Evolutionary conservation across 2,888 invertebrate genomes (phyloP).

Genomic region (Drosophila neotestacea): DNA sequence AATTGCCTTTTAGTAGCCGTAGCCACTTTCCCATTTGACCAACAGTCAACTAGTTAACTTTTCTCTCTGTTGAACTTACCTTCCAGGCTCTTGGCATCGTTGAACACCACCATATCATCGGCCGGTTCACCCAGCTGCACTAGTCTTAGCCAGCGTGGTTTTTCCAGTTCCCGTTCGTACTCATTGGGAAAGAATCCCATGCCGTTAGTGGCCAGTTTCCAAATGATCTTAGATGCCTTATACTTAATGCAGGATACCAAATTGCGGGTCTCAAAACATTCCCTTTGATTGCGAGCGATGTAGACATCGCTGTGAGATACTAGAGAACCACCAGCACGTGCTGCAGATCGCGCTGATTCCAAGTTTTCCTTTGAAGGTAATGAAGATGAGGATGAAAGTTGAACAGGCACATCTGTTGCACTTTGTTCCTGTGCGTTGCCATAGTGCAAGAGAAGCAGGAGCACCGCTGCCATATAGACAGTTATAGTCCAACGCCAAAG

Average conservation of each 20-base stretch:
- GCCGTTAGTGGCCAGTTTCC: constrained; percentile 83
- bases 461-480: constrained; percentile 49
- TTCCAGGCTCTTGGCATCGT: constrained; percentile 78
- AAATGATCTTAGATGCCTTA: constrained; percentile 80
- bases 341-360: constrained; percentile 9
- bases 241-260: constrained; percentile 84
- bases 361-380: neutral
- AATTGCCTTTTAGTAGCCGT: constrained; percentile 32
- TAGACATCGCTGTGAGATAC: constrained; percentile 79
- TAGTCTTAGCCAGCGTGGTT: constrained; percentile 68
- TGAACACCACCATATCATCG: constrained; percentile 76
- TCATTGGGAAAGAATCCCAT: constrained; percentile 83
- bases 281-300: constrained; percentile 78
- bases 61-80: constrained; percentile 65
- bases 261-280: constrained; percentile 80
- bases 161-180: constrained; percentile 72
- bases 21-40: constrained; percentile 41
- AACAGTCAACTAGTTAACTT: neutral
- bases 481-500: constrained; percentile 45
- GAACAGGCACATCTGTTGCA: constrained; percentile 1
- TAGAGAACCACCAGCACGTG: constrained; percentile 39
- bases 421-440: constrained; percentile 30
- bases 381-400: neutral
- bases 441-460: constrained; percentile 56
- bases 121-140: constrained; percentile 82